Base-by-base conservation (phyloP, 2,113 vertebrate species). In the Micromys minutus region DNA sequence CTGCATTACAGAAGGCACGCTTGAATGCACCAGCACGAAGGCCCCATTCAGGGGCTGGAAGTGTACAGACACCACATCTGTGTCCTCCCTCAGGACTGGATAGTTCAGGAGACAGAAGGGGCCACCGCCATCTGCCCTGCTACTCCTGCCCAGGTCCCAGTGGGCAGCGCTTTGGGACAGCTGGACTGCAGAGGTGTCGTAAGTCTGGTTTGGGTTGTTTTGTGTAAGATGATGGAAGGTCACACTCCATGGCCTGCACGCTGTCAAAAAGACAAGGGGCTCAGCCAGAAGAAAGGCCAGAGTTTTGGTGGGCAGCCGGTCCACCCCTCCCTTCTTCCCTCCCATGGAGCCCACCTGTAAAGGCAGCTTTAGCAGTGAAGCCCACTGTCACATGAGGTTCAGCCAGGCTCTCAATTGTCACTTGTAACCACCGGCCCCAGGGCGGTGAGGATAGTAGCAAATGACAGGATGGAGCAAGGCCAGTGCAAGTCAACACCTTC, bases 381-480 rank as follows among this genome's bases (percentile, higher is more conserved):
- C 95, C 95, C 75, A 99, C 97, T 0, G 97, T 98, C 34, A 85
- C 72, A 0, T 98, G 98, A 52, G 97, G 39, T 36, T 97, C 74
- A 0, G 93, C 96, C 0, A 97, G 97, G 93, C 96, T 99, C 97
- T 99, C 99, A 92, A 99, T 98, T 0, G 98, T 97, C 95, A 99
- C 98, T 52, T 98, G 98, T 79, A 99, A 93, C 99, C 99, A 99
- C 81, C 97, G 98, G 95, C 99, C 98, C 99, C 99, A 99, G 0
- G 99, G 99, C 0, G 99, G 99, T 0, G 98, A 98, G 2, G 95
- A 90, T 34, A 99, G 98, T 26, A 97, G 79, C 0, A 98, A 96
- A 45, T 95, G 98, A 98, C 99, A 99, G 90, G 96, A 85, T 0
- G 39, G 31, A 0, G 76, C 1, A 36, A 26, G 97, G 65, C 98